These are phyloP conservation scores for Hyla sarda DNA, from an alignment of 2,113 vertebrate genomes.

Conservation along the genomic window DNA sequence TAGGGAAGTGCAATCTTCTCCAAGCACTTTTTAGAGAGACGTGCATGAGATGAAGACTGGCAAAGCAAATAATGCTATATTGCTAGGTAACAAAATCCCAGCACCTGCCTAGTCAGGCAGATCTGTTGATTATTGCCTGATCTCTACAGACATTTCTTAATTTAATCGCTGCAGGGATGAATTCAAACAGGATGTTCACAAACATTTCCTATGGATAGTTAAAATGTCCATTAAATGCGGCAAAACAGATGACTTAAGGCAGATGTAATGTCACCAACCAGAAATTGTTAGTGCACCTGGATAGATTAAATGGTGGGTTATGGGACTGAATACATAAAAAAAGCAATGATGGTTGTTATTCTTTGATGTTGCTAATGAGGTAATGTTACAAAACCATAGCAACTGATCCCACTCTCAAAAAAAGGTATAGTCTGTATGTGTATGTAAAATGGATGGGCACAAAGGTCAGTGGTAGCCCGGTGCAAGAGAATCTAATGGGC, in stretches of 20 bases:
- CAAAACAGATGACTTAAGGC: background rate
- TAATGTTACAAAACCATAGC: background rate
- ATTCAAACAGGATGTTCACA: conserved; percentile 14
- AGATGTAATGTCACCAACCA: background rate
- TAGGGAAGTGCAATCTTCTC: conserved; percentile 30
- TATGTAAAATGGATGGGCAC: no score
- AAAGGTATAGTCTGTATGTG: background rate
- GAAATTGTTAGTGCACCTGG: background rate
- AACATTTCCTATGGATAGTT: conserved; percentile 29
- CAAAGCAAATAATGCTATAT: conserved; percentile 14
- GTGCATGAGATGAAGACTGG: background rate
- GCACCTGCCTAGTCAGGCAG: conserved; percentile 17
- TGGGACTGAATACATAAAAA: background rate
- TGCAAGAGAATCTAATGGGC: background rate
- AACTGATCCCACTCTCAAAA: background rate
- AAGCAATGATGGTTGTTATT: background rate
- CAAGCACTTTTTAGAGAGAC: background rate
- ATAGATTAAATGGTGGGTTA: background rate
- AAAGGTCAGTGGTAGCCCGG: background rate
- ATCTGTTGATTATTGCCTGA: conserved; percentile 32
- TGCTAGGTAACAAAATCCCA: conserved; percentile 23
- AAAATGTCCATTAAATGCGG: conserved; percentile 6
- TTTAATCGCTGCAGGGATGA: conserved; percentile 23
- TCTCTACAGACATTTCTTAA: conserved; percentile 22
- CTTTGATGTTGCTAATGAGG: background rate